Evolutionary conservation across 2,113 vertebrate genomes (phyloP).

Genomic region (Salvelinus sp.): DNA sequence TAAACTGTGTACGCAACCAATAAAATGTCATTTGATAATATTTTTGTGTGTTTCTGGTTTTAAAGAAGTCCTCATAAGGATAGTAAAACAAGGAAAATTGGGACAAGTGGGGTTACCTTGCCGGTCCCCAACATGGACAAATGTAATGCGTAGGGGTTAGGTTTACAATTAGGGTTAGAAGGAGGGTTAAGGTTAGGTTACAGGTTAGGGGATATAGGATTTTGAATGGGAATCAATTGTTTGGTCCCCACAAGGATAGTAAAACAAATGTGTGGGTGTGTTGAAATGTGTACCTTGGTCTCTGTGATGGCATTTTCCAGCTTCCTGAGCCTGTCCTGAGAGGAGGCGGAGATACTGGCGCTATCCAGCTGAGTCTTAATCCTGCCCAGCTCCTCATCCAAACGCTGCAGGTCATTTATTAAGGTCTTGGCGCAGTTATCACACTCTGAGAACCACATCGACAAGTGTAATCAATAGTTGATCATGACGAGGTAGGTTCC

Average conservation of each 20-base stretch:
- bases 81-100: too few species aligned
- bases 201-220: too few species aligned
- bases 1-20: too few species aligned
- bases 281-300: slow-evolving; percentile 76
- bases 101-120: too few species aligned
- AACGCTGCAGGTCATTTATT: slow-evolving; percentile 78
- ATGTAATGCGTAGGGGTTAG: too few species aligned
- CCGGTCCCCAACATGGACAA: too few species aligned
- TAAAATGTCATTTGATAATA: too few species aligned
- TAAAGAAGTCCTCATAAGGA: too few species aligned
- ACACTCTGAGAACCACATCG: slow-evolving; percentile 78
- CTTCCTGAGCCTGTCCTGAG: slow-evolving; percentile 75
- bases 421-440: slow-evolving; percentile 89
- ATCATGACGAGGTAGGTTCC: slow-evolving; percentile 27
- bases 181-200: too few species aligned
- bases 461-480: not conserved
- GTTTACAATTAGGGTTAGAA: too few species aligned
- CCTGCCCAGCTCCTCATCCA: slow-evolving; percentile 73
- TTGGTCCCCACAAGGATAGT: too few species aligned
- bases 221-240: too few species aligned
- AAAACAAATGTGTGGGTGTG: not conserved
- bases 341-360: slow-evolving; percentile 59
- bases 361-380: slow-evolving; percentile 81
- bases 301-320: slow-evolving; percentile 79
- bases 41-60: not conserved